Evolutionary conservation across 2,888 invertebrate species (phyloP), one percentile per base, ranked within the genome.

Genomic region (Onthophagus sagittarius): DNA sequence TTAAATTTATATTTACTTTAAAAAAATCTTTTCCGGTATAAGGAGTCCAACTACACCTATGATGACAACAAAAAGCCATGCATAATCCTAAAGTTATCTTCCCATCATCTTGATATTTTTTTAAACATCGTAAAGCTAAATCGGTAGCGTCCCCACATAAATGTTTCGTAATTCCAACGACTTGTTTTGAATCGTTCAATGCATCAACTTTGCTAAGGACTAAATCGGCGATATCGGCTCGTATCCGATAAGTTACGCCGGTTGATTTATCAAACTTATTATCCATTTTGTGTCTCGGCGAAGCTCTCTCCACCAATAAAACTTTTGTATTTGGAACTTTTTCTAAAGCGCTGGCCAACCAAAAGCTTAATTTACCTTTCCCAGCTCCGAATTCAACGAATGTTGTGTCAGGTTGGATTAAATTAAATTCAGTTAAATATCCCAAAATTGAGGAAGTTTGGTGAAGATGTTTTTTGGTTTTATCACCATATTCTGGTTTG

Each of bases 61-160:
- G 97, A 85, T 97, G 96, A 83, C 97, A 97, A 85, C 97, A 97
- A 15, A 96, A 90, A 1, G 97, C 95, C 82, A 97, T 89, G 72
- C 94, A 86, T 63, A 92, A 82, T 5, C 93, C 94, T 71, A 77
- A 75, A 80, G 89, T 79, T 80, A 86, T 85, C 74, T 82, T 62
- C 75, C 83, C 79, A 75, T 80, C 79, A 79, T 85, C 77, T 78
- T 86, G 9, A 81, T 84, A 64, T 77, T 87, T 87, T 32, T 85
- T 84, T 75, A 94, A 81, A 83, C 94, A 94, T 63, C 91, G 89
- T 73, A 95, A 82, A 0, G 94, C 91, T 78, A 93, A 88, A 86
- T 95, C 95, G 72, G 96, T 96, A 62, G 96, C 97, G 32, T 89
- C 91, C 0, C 97, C 97, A 85, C 97, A 97, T 63, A 97, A 88